These are phyloP conservation scores for Trididemnum clinides DNA, from an alignment of 23 tunicate genomes.

Conservation along the genomic window DNA sequence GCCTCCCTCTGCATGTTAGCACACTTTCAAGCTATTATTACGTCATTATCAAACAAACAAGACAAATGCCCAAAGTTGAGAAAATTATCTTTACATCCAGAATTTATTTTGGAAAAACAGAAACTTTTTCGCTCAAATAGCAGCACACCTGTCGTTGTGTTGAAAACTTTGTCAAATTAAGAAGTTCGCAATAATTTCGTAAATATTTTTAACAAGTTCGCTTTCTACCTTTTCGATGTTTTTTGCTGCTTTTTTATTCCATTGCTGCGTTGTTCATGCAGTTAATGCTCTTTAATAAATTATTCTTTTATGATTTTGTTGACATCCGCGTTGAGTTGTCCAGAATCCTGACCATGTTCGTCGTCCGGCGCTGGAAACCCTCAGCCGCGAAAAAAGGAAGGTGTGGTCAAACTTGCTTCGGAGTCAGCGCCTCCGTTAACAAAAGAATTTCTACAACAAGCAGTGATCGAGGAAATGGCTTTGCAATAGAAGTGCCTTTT, in stretches of 20 bases:
- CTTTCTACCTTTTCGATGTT: not conserved
- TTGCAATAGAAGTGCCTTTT: too few species aligned
- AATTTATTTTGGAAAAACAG: slow-evolving; percentile 21
- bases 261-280: not conserved
- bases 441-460: too few species aligned
- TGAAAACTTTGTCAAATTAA: not conserved
- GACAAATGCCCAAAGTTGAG: not conserved
- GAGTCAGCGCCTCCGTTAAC: too few species aligned
- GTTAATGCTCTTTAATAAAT: not conserved
- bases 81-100: not conserved
- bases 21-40: not conserved
- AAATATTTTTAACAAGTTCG: too few species aligned
- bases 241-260: not conserved
- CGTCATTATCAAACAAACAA: not conserved
- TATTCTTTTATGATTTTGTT: not conserved
- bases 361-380: too few species aligned
- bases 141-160: not conserved
- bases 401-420: too few species aligned
- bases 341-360: too few species aligned
- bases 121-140: slow-evolving; percentile 31
- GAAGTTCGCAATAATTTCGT: too few species aligned
- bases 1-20: not conserved
- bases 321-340: not conserved
- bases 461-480: too few species aligned
- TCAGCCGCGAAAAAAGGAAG: too few species aligned